Conservation (phyloP, 1,140 invertebrate genomes). For the Drosophila yakuba region DNA sequence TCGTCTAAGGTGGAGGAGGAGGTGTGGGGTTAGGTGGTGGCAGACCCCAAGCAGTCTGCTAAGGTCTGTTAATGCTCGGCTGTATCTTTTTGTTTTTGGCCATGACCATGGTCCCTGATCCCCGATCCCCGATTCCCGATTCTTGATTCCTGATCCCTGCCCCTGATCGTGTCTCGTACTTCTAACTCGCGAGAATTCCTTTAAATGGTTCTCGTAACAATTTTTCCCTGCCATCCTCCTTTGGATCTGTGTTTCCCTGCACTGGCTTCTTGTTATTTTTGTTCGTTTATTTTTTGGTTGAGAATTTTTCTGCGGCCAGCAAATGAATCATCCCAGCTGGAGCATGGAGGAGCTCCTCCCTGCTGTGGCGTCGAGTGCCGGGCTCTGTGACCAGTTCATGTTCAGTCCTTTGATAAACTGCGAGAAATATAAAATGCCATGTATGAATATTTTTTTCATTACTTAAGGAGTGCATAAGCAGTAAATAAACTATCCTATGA, state of each 20-base stretch:
- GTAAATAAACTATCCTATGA: too few relatives aligned
- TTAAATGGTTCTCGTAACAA: conserved; percentile 77
- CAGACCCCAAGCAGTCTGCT: conserved; percentile 83
- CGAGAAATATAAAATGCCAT: neutral
- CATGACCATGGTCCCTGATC: conserved; percentile 50
- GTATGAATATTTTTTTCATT: neutral
- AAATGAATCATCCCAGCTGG: conserved; percentile 76
- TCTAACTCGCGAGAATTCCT: conserved; percentile 79
- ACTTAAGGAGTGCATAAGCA: too few relatives aligned
- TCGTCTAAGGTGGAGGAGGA: neutral
- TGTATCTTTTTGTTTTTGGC: conserved; percentile 51
- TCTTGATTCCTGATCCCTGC: conserved; percentile 31
- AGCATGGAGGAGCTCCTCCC: conserved; percentile 70
- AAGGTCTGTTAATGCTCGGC: conserved; percentile 54
- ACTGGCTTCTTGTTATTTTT: conserved; percentile 32
- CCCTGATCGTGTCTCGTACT: conserved; percentile 67
- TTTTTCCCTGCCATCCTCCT: conserved; percentile 43
- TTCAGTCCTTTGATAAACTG: conserved; percentile 23
- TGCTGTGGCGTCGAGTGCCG: conserved; percentile 75
- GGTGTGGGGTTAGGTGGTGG: conserved; percentile 11
- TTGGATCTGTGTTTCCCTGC: conserved; percentile 12
- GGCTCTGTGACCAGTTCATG: conserved; percentile 35
- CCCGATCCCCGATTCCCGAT: conserved; percentile 2
- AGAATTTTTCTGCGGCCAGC: conserved; percentile 30
- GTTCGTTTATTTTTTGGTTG: conserved; percentile 22